phyloP scores from a whole-genome alignment of 2,888 invertebrate genomes.

The Iselma pallidipennis region DNA sequence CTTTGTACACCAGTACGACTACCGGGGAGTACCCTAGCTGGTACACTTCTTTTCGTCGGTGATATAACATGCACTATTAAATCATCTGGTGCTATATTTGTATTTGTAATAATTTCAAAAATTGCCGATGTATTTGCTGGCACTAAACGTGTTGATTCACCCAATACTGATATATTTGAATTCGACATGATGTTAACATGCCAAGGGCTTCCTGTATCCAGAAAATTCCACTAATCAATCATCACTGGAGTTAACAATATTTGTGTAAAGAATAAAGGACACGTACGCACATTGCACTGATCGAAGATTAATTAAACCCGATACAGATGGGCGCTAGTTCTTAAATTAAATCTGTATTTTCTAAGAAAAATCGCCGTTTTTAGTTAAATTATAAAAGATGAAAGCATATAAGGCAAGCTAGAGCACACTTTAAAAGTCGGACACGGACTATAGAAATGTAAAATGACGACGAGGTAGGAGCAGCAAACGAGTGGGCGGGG shows the following conservation, averaged over 20 bases:
- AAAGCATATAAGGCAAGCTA: neutral
- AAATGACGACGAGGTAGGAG: constrained; percentile 21
- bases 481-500: constrained; percentile 39
- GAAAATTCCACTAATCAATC: constrained; percentile 21
- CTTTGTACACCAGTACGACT: constrained; percentile 76
- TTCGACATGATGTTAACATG: constrained; percentile 86
- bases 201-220: constrained; percentile 86
- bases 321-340: no score
- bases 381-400: neutral
- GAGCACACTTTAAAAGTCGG: neutral
- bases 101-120: constrained; percentile 81
- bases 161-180: constrained; percentile 74
- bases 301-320: no score
- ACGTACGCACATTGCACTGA: neutral
- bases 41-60: constrained; percentile 82
- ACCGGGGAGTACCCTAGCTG: constrained; percentile 81
- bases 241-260: neutral
- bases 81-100: constrained; percentile 61
- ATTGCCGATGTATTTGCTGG: constrained; percentile 87
- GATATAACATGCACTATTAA: constrained; percentile 73
- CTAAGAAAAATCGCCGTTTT: neutral
- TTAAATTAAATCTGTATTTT: no score
- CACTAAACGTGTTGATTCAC: constrained; percentile 87
- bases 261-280: neutral
- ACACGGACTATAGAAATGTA: constrained; percentile 14